These are phyloP conservation scores for Diploptera punctata DNA, from an alignment of 2,888 invertebrate genomes.

Conservation along the genomic window DNA sequence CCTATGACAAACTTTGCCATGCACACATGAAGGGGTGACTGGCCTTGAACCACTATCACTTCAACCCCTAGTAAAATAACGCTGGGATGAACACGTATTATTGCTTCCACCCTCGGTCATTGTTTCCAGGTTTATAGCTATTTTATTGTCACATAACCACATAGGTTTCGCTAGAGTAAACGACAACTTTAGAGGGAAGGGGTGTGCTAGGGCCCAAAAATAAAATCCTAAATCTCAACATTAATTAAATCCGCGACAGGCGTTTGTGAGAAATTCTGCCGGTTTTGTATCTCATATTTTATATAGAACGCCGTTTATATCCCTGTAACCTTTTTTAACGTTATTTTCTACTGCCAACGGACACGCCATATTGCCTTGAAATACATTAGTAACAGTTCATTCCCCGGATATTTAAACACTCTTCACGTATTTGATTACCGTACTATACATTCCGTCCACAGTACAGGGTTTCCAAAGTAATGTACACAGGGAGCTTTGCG, in stretches of 20 bases:
- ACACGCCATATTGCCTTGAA: too few species aligned
- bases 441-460: too few species aligned
- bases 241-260: not conserved
- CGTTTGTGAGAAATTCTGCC: not conserved
- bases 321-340: not conserved
- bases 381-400: too few species aligned
- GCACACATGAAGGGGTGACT: too few species aligned
- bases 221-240: constrained; percentile 1
- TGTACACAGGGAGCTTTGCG: too few species aligned
- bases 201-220: too few species aligned
- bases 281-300: not conserved
- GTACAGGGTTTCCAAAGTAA: too few species aligned
- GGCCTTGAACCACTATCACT: constrained; percentile 6
- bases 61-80: not conserved
- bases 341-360: too few species aligned
- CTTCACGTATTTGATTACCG: too few species aligned
- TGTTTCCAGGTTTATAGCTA: constrained; percentile 17
- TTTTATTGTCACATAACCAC: constrained; percentile 19
- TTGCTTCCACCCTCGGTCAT: constrained; percentile 15
- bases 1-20: too few species aligned
- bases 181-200: not conserved
- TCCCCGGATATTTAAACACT: too few species aligned
- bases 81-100: constrained; percentile 5
- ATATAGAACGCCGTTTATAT: not conserved
- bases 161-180: not conserved